Percentiles rank a stretch among this genome's conserved stretches.
phyloP scores from a whole-genome alignment of 1,140 invertebrate species.

The Bathynomus jamesi region DNA sequence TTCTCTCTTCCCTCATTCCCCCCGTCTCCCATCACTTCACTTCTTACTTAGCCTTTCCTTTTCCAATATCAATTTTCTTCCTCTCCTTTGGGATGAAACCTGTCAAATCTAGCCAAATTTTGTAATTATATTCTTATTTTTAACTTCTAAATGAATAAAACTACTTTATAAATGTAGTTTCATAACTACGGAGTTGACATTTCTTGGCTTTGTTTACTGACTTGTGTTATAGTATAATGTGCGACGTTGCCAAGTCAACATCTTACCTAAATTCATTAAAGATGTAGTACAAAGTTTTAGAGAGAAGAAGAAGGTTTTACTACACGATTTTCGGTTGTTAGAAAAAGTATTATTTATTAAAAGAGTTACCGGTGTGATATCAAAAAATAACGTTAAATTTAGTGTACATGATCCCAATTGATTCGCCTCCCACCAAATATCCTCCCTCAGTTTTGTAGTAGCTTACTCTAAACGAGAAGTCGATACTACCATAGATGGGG shows the following conservation, averaged over 20 bases:
- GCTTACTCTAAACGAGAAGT: neutral
- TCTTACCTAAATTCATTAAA: neutral
- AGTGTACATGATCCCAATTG: neutral
- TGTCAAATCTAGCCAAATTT: neutral
- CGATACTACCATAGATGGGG: neutral
- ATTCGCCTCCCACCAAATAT: neutral
- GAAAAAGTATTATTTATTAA: neutral
- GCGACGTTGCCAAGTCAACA: neutral
- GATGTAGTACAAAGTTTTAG: neutral
- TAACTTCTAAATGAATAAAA: neutral
- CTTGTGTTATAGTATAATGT: neutral
- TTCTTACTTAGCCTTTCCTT: neutral
- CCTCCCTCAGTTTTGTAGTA: neutral
- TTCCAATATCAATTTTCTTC: neutral
- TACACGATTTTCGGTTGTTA: neutral
- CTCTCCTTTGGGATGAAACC: neutral
- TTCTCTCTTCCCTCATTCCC: neutral
- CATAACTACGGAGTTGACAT: too few relatives aligned
- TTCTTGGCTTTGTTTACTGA: neutral
- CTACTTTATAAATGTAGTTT: neutral
- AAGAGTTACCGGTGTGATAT: neutral
- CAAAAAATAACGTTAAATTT: neutral
- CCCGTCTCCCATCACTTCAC: neutral
- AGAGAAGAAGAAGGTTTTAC: too few relatives aligned
- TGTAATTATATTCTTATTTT: neutral